A percentile compares a stretch with the other conserved stretches of the same genome.
Evolutionary conservation across 2,797 vertebrate genomes (phyloP).

Genomic region (Craterocephalus amniculus): DNA sequence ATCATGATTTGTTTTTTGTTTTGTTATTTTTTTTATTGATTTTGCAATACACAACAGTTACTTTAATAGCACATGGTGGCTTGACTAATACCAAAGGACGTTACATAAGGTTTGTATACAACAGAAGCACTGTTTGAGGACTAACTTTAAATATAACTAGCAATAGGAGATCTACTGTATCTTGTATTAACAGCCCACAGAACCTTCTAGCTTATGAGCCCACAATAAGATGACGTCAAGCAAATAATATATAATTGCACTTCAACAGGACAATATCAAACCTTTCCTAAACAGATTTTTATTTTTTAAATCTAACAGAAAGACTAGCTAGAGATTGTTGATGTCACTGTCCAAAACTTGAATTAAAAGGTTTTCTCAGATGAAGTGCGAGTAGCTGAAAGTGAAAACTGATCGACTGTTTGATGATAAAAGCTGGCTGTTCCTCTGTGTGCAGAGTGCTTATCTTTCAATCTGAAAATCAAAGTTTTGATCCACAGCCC

Average conservation of each 20-base stretch:
- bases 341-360: neutral
- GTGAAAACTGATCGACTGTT: neutral
- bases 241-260: neutral
- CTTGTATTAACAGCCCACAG: too few species aligned
- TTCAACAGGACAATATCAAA: too few species aligned
- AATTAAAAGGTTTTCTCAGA: neutral
- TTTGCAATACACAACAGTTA: too few species aligned
- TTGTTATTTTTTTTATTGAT: too few species aligned
- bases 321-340: neutral
- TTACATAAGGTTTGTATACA: neutral
- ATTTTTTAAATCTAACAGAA: too few species aligned
- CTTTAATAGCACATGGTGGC: too few species aligned
- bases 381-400: neutral
- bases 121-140: neutral
- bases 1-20: too few species aligned
- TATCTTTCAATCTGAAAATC: neutral
- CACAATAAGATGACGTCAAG: neutral
- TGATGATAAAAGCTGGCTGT: neutral
- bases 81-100: too few species aligned
- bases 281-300: too few species aligned
- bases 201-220: neutral
- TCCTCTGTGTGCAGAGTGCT: neutral
- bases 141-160: too few species aligned
- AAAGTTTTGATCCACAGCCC: neutral
- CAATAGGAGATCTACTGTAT: too few species aligned